Conservation (phyloP, 2,888 invertebrate species). For the Drosophila emarginata region DNA sequence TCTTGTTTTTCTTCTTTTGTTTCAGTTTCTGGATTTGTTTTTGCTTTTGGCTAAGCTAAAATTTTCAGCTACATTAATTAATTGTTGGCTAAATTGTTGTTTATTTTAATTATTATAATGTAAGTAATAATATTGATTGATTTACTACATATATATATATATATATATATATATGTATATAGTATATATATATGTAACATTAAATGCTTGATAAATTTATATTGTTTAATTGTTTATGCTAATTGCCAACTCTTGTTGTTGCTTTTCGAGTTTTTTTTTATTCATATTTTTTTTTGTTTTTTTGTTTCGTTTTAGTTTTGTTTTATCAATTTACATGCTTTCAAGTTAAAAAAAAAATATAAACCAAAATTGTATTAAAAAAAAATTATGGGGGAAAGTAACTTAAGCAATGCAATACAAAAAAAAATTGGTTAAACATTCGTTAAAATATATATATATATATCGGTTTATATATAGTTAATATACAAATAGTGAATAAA, state of each 20-base stretch:
- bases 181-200: conserved; percentile 34
- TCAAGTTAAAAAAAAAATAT: neutral
- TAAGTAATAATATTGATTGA: conserved; percentile 10
- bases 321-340: conserved; percentile 3
- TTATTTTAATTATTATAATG: conserved; percentile 20
- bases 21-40: neutral
- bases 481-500: conserved; percentile 26
- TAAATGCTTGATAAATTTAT: conserved; percentile 46
- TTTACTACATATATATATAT: conserved; percentile 18
- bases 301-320: neutral
- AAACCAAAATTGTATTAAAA: neutral
- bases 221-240: conserved; percentile 14
- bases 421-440: neutral
- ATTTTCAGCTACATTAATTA: conserved; percentile 37
- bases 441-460: conserved; percentile 14
- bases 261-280: conserved; percentile 2
- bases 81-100: conserved; percentile 39
- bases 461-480: conserved; percentile 14
- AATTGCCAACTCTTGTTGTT: conserved; percentile 6
- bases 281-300: conserved; percentile 22
- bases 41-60: conserved; percentile 29
- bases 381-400: neutral
- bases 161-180: conserved; percentile 27
- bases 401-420: neutral
- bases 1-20: neutral